Evolutionary conservation across 2,113 vertebrate species (phyloP).

Genomic region (Lasiurus cinereus): DNA sequence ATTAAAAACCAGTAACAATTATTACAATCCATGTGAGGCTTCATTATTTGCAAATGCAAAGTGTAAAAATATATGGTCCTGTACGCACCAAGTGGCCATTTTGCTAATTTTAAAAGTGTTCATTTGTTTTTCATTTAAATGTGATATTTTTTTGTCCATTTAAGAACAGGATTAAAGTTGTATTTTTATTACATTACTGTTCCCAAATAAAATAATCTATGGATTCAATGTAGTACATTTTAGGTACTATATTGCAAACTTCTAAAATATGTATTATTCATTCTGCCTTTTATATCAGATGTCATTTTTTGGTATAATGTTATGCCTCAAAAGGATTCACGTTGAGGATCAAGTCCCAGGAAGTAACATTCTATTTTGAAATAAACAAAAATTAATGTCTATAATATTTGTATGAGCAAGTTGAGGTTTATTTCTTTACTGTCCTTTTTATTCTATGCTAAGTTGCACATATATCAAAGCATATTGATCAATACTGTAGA

Average conservation of each 20-base stretch:
- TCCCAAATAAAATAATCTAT: constrained; percentile 80
- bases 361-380: constrained; percentile 13
- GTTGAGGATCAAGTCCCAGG: neutral
- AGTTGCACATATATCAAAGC: neutral
- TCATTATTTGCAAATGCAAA: constrained; percentile 84
- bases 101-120: constrained; percentile 64
- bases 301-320: constrained; percentile 75
- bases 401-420: neutral
- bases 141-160: constrained; percentile 75
- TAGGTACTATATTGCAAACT: constrained; percentile 74
- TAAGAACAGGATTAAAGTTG: constrained; percentile 75
- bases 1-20: constrained; percentile 88
- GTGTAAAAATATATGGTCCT: constrained; percentile 82
- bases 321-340: neutral
- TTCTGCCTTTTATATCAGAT: constrained; percentile 77
- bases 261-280: constrained; percentile 79
- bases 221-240: constrained; percentile 81
- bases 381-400: constrained; percentile 15
- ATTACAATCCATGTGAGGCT: constrained; percentile 80
- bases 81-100: constrained; percentile 49
- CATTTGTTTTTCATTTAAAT: constrained; percentile 49
- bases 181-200: constrained; percentile 72
- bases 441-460: neutral
- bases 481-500: neutral
- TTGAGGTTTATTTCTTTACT: constrained; percentile 41